Evolutionary conservation across 2,888 invertebrate species (phyloP).

Genomic region (Meteorus colon): DNA sequence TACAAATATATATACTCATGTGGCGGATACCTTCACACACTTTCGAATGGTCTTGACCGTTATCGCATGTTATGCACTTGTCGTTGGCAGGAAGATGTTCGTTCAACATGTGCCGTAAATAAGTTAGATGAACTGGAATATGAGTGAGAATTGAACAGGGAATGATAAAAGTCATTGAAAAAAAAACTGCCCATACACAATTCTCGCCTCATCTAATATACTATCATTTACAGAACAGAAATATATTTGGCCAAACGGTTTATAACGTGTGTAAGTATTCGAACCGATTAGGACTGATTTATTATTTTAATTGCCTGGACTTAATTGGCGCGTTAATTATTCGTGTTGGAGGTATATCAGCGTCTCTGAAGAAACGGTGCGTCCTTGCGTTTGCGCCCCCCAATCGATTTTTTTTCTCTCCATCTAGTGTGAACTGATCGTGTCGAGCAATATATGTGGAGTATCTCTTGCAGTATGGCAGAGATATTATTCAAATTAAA

Average conservation of each 20-base stretch:
- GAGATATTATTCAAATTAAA: not conserved
- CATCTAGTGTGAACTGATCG: no score
- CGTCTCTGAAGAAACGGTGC: not conserved
- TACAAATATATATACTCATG: no score
- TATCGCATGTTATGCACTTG: not conserved
- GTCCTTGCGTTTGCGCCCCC: not conserved
- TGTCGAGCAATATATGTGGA: no score
- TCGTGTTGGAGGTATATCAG: conserved; percentile 29
- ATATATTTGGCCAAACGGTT: conserved; percentile 25
- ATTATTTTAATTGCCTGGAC: conserved; percentile 51
- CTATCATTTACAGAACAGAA: not conserved
- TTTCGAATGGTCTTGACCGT: conserved; percentile 24
- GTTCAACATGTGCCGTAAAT: conserved; percentile 34
- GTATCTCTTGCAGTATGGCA: not conserved
- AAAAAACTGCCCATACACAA: conserved; percentile 1
- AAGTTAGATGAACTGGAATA: conserved; percentile 28
- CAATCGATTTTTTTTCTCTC: not conserved
- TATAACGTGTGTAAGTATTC: conserved; percentile 48
- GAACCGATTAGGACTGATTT: conserved; percentile 52
- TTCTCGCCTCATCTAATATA: not conserved
- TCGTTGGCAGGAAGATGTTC: not conserved
- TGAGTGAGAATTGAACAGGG: not conserved
- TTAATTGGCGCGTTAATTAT: conserved; percentile 47
- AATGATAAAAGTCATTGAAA: not conserved
- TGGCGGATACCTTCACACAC: conserved; percentile 10